Evolutionary conservation across 2,113 vertebrate species (phyloP), one percentile per base, ranked within the genome.

Genomic region (Elanoides forficatus): DNA sequence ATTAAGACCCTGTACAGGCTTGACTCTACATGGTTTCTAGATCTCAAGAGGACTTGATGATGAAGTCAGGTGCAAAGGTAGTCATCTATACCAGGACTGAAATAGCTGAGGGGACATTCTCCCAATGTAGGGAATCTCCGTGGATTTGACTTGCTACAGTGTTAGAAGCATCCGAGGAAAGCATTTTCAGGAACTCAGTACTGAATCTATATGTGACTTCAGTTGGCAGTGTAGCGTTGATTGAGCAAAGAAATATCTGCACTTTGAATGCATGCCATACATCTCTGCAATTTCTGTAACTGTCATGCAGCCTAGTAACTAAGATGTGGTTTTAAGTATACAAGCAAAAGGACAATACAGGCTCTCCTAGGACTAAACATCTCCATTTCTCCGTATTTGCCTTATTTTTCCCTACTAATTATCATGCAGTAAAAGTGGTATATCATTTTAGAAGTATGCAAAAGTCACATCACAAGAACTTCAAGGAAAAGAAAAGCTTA

Each of bases 161-260:
- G 16, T n/a, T 36, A 72, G 58, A 34, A 72, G 48, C 56, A 53
- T 4, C 25, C 15, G 43, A 81, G 62, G 62, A 70, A 71, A 56
- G 22, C 19, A 17, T 29, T 58, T 55, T 50, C 42, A 56, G 52
- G 76, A 60, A 19, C 45, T 50, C 40, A 8, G 19, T 43, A 16
- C 32, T 60, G 65, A 48, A 55, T 34, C 45, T 48, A 4, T 27
- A 25, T 9, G 29, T 16, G 38, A 32, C 40, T 21, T 8, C 7
- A 25, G 13, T 3, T 66, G 58, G 43, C 45, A 29, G 59, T 2
- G 26, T 13, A 50, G 27, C 0, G 0, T 18, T 11, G 38, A n/a
- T 11, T 40, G 38, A 67, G 75, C 45, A 45, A 55, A 62, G 27
- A 48, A 70, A 40, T 32, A 70, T 2, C 84, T 34, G 43, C 56